A percentile compares a stretch with the other conserved stretches of the same genome.
These are phyloP conservation scores for Zaprionus capensis DNA, from an alignment of 1,140 invertebrate genomes.

Conservation along the genomic window DNA sequence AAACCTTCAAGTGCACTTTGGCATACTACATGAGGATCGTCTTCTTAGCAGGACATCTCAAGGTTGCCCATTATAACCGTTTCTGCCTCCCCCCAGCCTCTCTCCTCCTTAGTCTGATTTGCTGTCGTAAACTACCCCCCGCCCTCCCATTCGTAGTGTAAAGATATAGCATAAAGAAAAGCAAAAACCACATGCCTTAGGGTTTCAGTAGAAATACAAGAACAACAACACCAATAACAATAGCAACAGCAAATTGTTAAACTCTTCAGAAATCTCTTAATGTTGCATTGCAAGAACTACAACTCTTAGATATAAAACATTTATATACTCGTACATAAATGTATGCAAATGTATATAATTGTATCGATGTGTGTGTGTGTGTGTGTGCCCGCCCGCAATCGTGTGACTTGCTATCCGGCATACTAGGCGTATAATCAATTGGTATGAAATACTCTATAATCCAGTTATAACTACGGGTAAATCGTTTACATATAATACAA, in stretches of 20 bases:
- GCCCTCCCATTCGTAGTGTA: conserved; percentile 23
- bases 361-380: background rate
- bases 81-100: background rate
- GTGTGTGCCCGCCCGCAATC: conserved; percentile 27
- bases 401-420: conserved; percentile 65
- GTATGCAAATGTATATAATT: background rate
- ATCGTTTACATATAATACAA: conserved; percentile 31
- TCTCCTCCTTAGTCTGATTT: conserved; percentile 19
- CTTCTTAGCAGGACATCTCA: background rate
- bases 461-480: conserved; percentile 73
- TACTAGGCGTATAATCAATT: conserved; percentile 48
- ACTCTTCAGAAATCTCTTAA: conserved; percentile 42
- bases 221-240: conserved; percentile 25
- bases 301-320: background rate
- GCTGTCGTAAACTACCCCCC: background rate
- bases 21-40: background rate
- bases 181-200: conserved; percentile 65
- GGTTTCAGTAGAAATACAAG: conserved; percentile 75
- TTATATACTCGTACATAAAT: background rate
- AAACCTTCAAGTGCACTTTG: conserved; percentile 21
- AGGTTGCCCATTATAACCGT: background rate
- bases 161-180: conserved; percentile 40
- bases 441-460: conserved; percentile 59
- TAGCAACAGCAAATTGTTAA: conserved; percentile 42
- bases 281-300: conserved; percentile 6